phyloP scores from a whole-genome alignment of 1,140 invertebrate species.

The Caenorhabditis inopinata region DNA sequence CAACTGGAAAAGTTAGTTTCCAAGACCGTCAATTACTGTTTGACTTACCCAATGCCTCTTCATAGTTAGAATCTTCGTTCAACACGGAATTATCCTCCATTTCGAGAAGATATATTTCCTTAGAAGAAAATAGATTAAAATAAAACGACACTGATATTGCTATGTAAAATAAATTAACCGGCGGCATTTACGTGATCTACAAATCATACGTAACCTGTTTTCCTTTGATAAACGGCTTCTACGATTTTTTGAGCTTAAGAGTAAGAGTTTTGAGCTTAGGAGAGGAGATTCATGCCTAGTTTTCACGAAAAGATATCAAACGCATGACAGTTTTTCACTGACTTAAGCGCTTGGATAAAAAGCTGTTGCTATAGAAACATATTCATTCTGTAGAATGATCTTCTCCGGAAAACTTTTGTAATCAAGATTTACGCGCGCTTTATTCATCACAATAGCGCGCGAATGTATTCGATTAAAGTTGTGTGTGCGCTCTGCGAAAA shows the following conservation, averaged over 20 bases:
- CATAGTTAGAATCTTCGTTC: not conserved
- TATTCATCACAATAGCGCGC: not conserved
- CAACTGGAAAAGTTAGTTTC: not conserved
- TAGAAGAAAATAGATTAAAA: too few relatives aligned
- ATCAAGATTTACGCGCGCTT: not conserved
- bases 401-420: not conserved
- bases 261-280: not conserved
- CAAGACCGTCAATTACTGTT: not conserved
- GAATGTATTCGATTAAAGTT: not conserved
- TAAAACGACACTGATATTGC: too few relatives aligned
- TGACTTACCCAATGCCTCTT: not conserved
- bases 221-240: too few relatives aligned
- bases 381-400: too few relatives aligned
- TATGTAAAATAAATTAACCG: too few relatives aligned
- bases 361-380: not conserved
- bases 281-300: too few relatives aligned
- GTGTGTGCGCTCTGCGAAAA: not conserved
- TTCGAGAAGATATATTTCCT: not conserved
- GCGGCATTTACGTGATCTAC: too few relatives aligned
- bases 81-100: constrained; percentile 16
- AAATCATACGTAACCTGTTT: too few relatives aligned
- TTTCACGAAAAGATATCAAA: too few relatives aligned
- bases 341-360: too few relatives aligned
- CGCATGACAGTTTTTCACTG: too few relatives aligned
- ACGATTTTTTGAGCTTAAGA: not conserved